These are phyloP conservation scores for Buathra laborator DNA, from an alignment of 2,888 invertebrate species.

Conservation along the genomic window DNA sequence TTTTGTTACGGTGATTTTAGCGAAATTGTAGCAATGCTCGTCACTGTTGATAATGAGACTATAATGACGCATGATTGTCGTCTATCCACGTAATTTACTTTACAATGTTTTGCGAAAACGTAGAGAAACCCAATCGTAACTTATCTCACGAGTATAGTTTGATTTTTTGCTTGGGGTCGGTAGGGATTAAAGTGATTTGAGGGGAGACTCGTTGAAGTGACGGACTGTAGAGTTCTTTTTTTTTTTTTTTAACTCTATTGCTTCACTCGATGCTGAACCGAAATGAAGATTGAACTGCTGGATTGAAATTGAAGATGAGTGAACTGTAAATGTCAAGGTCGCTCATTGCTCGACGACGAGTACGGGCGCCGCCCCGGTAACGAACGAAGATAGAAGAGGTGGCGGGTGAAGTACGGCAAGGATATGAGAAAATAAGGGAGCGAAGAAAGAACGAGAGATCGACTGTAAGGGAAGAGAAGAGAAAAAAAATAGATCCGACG, in stretches of 20 bases:
- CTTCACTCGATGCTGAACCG: neutral
- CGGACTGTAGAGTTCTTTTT: neutral
- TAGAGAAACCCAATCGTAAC: neutral
- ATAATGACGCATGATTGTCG: constrained; percentile 7
- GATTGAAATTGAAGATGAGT: neutral
- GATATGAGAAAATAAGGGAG: neutral
- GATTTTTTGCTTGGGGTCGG: constrained; percentile 14
- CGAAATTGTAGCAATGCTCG: constrained; percentile 2
- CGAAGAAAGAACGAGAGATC: neutral
- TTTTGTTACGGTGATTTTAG: constrained; percentile 5
- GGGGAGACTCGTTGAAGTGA: neutral
- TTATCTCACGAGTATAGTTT: constrained; percentile 9
- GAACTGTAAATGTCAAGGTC: constrained; percentile 10
- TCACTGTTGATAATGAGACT: constrained; percentile 21
- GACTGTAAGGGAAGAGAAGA: no score
- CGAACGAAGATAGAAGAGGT: constrained; percentile 5
- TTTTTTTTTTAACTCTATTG: neutral
- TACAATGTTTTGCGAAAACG: neutral
- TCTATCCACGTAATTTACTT: neutral
- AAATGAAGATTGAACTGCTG: constrained; percentile 23
- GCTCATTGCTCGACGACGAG: neutral
- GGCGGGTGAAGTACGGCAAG: neutral
- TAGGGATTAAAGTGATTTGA: neutral
- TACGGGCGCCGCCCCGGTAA: neutral
- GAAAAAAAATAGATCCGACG: constrained; percentile 10